Evolutionary conservation across 2,888 invertebrate species (phyloP).

Genomic region (Loripinus fragilis): DNA sequence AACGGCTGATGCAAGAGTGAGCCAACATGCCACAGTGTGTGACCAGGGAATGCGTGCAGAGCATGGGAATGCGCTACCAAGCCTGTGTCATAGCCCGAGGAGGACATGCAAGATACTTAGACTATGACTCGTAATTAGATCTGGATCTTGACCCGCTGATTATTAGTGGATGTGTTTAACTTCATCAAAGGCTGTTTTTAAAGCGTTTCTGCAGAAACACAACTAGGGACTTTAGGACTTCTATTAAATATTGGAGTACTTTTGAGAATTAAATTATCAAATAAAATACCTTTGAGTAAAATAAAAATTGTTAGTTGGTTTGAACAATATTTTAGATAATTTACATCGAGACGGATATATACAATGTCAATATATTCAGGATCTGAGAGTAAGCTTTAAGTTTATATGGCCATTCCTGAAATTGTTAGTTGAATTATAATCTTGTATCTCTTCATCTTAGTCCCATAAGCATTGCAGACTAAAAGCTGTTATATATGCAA

Average conservation of each 20-base stretch:
- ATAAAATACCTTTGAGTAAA: too few species aligned
- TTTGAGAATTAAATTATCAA: constrained; percentile 6
- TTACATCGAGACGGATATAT: too few species aligned
- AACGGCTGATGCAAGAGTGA: neutral
- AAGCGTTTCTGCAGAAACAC: neutral
- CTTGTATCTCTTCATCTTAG: too few species aligned
- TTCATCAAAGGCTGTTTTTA: neutral
- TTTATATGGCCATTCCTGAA: too few species aligned
- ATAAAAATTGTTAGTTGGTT: too few species aligned
- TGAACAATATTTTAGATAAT: too few species aligned
- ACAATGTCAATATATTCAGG: too few species aligned
- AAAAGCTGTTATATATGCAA: neutral
- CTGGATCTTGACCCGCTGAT: neutral
- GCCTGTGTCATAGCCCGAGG: neutral
- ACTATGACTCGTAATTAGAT: neutral
- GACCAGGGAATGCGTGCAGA: constrained; percentile 6
- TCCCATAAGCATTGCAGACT: too few species aligned
- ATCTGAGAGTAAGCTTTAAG: too few species aligned
- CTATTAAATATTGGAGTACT: neutral
- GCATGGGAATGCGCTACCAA: constrained; percentile 3
- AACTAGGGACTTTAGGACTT: neutral
- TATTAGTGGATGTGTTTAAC: constrained; percentile 1
- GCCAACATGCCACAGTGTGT: constrained; percentile 1
- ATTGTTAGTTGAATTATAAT: too few species aligned
- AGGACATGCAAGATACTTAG: neutral